Percentiles rank a stretch among this genome's conserved stretches.
These are phyloP conservation scores for Norana najaformis DNA, from an alignment of 2,888 invertebrate genomes.

Conservation along the genomic window DNA sequence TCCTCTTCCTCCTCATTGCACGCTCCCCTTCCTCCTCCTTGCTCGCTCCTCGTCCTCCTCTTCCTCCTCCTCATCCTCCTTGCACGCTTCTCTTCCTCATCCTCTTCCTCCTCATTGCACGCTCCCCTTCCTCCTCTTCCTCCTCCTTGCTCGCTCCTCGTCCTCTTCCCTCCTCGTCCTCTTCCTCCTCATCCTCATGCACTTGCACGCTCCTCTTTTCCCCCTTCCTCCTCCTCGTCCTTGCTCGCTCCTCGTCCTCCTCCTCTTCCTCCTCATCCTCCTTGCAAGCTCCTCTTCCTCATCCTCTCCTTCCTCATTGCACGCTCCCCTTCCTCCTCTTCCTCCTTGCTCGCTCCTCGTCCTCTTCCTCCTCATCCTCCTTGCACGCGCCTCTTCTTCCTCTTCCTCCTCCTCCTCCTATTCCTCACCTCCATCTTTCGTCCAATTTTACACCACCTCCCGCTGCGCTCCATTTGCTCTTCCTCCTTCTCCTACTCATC, in stretches of 20 bases:
- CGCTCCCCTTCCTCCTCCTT: no score
- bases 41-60: not conserved
- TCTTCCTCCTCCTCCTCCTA: no score
- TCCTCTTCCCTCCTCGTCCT: not conserved
- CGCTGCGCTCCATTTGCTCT: no score
- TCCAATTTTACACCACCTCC: no score
- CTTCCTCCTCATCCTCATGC: not conserved
- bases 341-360: not conserved
- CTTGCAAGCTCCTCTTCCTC: not conserved
- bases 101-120: no score
- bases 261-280: not conserved
- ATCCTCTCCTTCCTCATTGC: not conserved
- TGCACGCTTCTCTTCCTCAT: no score
- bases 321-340: not conserved
- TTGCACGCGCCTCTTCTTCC: no score
- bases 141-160: not conserved
- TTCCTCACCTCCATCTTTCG: no score
- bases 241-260: not conserved
- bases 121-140: not conserved
- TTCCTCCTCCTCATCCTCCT: no score
- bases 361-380: no score
- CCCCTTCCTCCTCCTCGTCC: not conserved
- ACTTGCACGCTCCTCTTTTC: not conserved
- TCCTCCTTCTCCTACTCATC: no score
- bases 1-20: not conserved